A percentile compares a stretch with the other conserved stretches of the same genome.
These are phyloP conservation scores for Tetheella fluctuosa DNA, from an alignment of 2,888 invertebrate species.

Conservation along the genomic window DNA sequence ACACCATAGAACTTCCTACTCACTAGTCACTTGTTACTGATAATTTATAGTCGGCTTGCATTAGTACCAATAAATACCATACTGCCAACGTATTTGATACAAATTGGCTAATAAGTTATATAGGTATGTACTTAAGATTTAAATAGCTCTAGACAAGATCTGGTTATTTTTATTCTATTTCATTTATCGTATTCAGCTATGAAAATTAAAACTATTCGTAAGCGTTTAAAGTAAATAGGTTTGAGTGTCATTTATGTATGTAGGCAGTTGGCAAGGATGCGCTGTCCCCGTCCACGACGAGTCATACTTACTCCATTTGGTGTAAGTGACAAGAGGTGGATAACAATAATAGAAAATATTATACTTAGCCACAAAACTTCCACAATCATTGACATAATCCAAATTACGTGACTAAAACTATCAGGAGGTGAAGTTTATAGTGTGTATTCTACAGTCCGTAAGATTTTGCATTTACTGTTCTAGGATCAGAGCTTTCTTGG, in stretches of 20 bases:
- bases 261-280: slow-evolving; percentile 63
- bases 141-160: neutral
- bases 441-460: neutral
- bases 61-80: too few species aligned
- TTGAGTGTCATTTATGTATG: slow-evolving; percentile 60
- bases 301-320: slow-evolving; percentile 58
- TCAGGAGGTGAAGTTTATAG: too few species aligned
- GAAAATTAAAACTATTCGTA: slow-evolving; percentile 27
- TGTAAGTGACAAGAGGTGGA: slow-evolving; percentile 54
- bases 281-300: slow-evolving; percentile 53
- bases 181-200: neutral
- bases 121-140: neutral
- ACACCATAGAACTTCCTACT: slow-evolving; percentile 63
- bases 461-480: too few species aligned
- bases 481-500: too few species aligned
- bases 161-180: neutral
- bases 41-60: slow-evolving; percentile 33
- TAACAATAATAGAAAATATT: slow-evolving; percentile 11
- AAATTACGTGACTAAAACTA: too few species aligned
- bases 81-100: neutral
- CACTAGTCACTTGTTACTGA: slow-evolving; percentile 52
- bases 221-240: slow-evolving; percentile 51
- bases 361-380: too few species aligned
- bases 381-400: too few species aligned
- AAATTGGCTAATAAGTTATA: neutral